Base-by-base conservation (phyloP, 2,888 invertebrate genomes). In the Prenolepis imparis region DNA sequence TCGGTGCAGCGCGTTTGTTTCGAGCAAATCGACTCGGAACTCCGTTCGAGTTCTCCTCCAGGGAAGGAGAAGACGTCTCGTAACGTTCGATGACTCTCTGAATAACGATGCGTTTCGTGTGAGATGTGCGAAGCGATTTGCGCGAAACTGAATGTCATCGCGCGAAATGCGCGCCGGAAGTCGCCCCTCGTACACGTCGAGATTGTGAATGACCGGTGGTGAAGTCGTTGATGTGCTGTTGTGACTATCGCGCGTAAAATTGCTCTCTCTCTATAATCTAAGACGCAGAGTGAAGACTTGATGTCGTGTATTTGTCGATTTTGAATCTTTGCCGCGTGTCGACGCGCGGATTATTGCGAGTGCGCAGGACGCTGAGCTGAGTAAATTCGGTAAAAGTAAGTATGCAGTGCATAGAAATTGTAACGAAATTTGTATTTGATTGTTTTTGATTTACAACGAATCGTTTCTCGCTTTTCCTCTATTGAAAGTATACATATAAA, bases 301-400 rank as follows among this genome's bases (percentile, higher is more conserved):
- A 92, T 92, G 92, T 90, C 90, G 86, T 85, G 86, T 90, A 90
- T 92, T 93, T 91, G 91, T 89, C 78, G 57, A 81, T 82, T 88
- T 84, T 90, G 91, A 93, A 93, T 90, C 90, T 91, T 88, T 90
- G 87, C 87, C 90, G 92, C 88, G 92, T 92, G 92, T 91, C 93
- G 92, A 93, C 90, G 89, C 82, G 63, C 64, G 75, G 67, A 78
- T 68, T 63, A 59, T 68, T 64, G 83, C 85, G 86, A 77, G 84
- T 84, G 88, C 75, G 32, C 83, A 32, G 66, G 39, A 68, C 84
- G 70, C 82, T 84, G 83, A 67, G 81, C 83, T 86, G 84, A 52
- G 1, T 59, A 64, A 87, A 85, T 84, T 77, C 73, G 28, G 57
- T 67, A 48, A 57, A 75, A 84, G 90, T 89, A 80, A 90, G 90